These are phyloP conservation scores for Tipula confusa DNA, from an alignment of 2,888 invertebrate species.

Conservation along the genomic window DNA sequence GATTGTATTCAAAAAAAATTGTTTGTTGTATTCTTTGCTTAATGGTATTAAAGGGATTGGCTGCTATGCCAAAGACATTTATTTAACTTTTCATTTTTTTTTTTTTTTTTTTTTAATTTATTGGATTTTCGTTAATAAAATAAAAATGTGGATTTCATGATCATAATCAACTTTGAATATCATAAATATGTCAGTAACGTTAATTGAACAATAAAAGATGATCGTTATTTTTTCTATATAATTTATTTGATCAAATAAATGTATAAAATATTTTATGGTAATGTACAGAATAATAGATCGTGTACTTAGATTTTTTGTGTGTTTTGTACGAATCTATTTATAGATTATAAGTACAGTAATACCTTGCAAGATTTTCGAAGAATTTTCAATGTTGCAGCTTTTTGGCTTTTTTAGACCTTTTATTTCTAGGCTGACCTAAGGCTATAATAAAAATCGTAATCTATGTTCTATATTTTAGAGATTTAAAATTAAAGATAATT, in stretches of 20 bases:
- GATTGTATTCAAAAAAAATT: background rate
- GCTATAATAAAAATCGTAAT: too few relatives aligned
- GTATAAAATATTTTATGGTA: background rate
- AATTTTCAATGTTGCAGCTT: too few relatives aligned
- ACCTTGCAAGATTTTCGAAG: too few relatives aligned
- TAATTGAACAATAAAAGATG: slow-evolving; percentile 25
- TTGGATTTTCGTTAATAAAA: slow-evolving; percentile 13
- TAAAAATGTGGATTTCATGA: slow-evolving; percentile 17
- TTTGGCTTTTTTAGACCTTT: too few relatives aligned
- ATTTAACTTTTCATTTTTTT: background rate
- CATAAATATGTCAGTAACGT: slow-evolving; percentile 20
- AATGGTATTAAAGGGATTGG: slow-evolving; percentile 12
- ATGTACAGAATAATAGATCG: background rate
- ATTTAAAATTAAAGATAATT: too few relatives aligned
- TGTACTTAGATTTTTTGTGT: too few relatives aligned
- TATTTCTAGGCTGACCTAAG: too few relatives aligned
- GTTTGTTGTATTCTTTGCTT: background rate
- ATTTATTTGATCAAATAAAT: background rate
- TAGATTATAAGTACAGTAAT: too few relatives aligned
- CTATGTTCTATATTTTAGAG: too few relatives aligned
- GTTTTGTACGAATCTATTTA: too few relatives aligned
- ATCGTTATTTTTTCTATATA: background rate
- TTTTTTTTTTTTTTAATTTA: background rate
- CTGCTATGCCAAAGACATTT: slow-evolving; percentile 12
- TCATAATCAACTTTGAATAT: slow-evolving; percentile 25